Percentiles rank a stretch among this genome's conserved stretches.
Evolutionary conservation across 2,888 invertebrate genomes (phyloP).

Genomic region (Nasonia oneida): DNA sequence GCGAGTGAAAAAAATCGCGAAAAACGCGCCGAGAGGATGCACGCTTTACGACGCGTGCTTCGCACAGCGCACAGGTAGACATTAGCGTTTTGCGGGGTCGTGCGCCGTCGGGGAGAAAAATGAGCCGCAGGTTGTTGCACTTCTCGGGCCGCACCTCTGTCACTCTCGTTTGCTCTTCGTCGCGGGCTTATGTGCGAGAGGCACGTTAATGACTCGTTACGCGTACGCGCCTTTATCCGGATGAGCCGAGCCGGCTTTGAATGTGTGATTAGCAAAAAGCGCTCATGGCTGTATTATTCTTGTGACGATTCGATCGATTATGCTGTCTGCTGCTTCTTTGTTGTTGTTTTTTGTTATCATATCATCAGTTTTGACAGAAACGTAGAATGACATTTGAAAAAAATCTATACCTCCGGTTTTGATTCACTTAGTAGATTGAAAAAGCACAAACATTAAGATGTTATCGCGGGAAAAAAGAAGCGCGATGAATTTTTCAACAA

Average conservation of each 20-base stretch:
- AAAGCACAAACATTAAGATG: no score
- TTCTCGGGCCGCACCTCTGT: neutral
- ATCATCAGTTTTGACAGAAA: no score
- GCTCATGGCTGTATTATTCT: no score
- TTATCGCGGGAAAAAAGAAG: neutral
- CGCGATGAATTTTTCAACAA: neutral
- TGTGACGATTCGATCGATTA: no score
- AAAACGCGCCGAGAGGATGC: neutral
- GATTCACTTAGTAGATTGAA: no score
- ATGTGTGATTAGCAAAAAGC: neutral
- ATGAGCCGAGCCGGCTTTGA: neutral
- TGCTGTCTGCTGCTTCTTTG: no score
- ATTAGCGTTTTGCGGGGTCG: neutral
- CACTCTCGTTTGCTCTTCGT: neutral
- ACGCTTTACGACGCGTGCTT: neutral
- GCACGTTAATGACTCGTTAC: constrained; percentile 13
- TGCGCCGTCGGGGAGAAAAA: neutral
- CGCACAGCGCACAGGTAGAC: neutral
- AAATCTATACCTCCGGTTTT: no score
- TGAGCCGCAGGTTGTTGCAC: constrained; percentile 33
- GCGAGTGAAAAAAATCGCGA: neutral
- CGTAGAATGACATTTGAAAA: no score
- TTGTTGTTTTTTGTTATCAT: no score
- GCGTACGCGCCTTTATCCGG: neutral
- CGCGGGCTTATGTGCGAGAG: neutral